Conservation (phyloP, 2,113 vertebrate genomes). For the Bubo bubo region DNA sequence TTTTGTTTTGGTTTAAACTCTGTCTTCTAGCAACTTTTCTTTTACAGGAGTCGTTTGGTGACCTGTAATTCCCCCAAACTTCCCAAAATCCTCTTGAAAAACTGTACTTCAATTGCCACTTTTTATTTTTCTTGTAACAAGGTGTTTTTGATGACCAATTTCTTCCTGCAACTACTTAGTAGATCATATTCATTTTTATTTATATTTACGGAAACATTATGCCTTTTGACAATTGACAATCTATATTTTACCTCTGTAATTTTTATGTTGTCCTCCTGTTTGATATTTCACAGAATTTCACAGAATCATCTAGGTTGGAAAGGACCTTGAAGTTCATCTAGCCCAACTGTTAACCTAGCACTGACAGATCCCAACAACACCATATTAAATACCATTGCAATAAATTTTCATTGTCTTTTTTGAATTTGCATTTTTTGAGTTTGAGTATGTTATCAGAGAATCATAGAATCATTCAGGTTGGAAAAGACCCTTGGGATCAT, state of each 20-base stretch:
- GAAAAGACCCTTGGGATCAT: too few relatives aligned
- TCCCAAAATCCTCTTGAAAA: neutral
- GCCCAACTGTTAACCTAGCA: too few relatives aligned
- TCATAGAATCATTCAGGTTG: too few relatives aligned
- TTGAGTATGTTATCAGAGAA: neutral
- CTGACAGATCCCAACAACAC: too few relatives aligned
- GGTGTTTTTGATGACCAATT: neutral
- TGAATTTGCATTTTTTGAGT: neutral
- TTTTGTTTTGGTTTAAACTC: neutral
- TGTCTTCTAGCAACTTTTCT: neutral
- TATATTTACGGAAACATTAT: neutral
- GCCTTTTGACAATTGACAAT: neutral
- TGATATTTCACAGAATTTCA: too few relatives aligned
- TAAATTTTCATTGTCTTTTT: neutral
- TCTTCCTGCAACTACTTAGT: neutral
- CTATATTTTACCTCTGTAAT: neutral
- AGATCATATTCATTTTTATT: neutral
- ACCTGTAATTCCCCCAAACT: neutral
- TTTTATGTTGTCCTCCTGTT: neutral
- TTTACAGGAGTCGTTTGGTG: neutral
- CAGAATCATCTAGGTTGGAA: too few relatives aligned
- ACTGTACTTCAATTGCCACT: neutral
- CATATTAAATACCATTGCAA: neutral
- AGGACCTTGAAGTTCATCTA: too few relatives aligned
- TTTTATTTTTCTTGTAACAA: neutral